Conservation (phyloP, 2,113 vertebrate species). For the Entomyzon cyanotis region DNA sequence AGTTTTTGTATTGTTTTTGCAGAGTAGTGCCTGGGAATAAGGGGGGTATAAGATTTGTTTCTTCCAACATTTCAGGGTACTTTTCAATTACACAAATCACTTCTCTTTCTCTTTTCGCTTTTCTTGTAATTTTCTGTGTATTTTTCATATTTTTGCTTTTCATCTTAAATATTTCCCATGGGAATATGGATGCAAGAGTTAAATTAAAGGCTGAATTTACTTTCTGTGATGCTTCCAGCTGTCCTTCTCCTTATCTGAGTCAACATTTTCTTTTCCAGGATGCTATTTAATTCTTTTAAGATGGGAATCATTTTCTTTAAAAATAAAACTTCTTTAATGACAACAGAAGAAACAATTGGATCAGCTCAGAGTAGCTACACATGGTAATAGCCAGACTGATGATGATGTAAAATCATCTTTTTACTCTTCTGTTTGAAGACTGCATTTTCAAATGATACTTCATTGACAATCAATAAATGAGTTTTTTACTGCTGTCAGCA, state of each 20-base stretch:
- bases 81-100: neutral
- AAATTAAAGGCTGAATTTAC: neutral
- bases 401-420: neutral
- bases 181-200: neutral
- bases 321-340: neutral
- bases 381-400: neutral
- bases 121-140: neutral
- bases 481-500: conserved; percentile 31
- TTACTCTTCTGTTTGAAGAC: neutral
- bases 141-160: neutral
- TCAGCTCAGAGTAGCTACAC: neutral
- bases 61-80: neutral
- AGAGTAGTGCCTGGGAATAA: neutral
- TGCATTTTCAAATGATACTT: neutral
- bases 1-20: neutral
- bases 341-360: neutral
- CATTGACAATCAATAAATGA: conserved; percentile 27
- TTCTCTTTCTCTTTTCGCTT: neutral
- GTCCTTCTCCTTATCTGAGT: neutral
- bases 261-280: neutral
- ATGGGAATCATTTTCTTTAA: neutral
- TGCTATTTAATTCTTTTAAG: neutral
- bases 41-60: neutral
- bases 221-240: neutral
- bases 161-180: neutral